Base-by-base conservation (phyloP, 2,888 invertebrate genomes). In the Timandra comae region DNA sequence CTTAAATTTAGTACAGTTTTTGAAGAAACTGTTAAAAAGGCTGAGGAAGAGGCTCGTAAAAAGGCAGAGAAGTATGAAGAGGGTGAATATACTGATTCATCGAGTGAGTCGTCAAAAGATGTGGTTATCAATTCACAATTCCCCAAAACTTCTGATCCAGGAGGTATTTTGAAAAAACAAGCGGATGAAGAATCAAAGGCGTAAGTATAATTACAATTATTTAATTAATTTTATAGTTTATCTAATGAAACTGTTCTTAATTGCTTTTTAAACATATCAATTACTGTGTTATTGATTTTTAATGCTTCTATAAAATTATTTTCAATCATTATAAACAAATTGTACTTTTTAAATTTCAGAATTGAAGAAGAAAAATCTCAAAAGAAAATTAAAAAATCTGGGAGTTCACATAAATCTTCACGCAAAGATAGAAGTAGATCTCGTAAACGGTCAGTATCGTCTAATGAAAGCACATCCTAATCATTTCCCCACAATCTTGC, bases 1-100 rank as follows among this genome's bases (percentile, higher is more conserved):
- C 71, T 91, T 7, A 92, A 91, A 55, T 89, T 89, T 39, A 91
- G 90, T 62, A 73, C 88, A 10, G 88, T 91, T 10, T 91, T 89
- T 70, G 90, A 89, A 52, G 89, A 89, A 44, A 88, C 89, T 4
- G 88, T 91, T 0, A 89, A 89, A 53, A 87, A 89, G 61, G 88
- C 89, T 23, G 90, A 91, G 55, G 88, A 88, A 46, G 88, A 89
- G 52, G 88, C 89, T 10, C 86, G 87, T 35, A 87, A 86, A 37
- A 90, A 86, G 56, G 88, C 88, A 8, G 88, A 88, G 30, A 86
- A 86, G 43, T 87, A 86, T 74, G 90, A 91, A 69, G 90, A 91
- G 45, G 90, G 90, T 1, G 90, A 91, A 70, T 77, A 89, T 35
- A 82, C 88, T 5, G 85, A 84, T 35, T 74, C 84, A 0, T 81